Base-by-base conservation (phyloP, 2,888 invertebrate species). In the Eilema depressum region DNA sequence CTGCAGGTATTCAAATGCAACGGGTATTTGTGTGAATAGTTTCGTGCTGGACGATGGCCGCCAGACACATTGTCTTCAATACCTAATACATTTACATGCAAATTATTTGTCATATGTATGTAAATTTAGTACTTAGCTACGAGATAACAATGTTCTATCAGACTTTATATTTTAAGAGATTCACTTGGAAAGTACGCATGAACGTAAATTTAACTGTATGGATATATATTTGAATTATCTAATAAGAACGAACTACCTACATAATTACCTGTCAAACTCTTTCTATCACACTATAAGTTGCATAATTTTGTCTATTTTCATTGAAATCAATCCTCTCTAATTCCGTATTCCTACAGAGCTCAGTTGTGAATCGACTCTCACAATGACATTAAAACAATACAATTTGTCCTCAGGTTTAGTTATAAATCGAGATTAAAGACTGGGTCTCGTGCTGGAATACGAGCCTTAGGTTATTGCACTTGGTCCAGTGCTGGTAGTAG, bases 21-120 rank as follows among this genome's bases (percentile, higher is more conserved):
- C n/a, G 53, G n/a, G 0, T 20, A 20, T 47, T 17, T 47, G 20
- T n/a, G 75, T 71, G 71, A 67, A 11, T 17, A 26, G 53, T 26
- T 37, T 26, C 59, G 28, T 28, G n/a, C 23, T 14, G 33, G 63
- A 11, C 65, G 63, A 11, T 67, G 63, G 63, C 60, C 70, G 63
- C 68, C 69, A 82, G 80, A 74, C 78, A 75, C 76, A 76, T 79
- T 77, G 77, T 80, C 80, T 82, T n/a, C 72, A 77, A 74, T 76
- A 20, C 74, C 68, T 59, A 37, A 25, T 30, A 76, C 71, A 82
- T 82, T 73, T 82, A 74, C 73, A 83, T 82, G 84, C 65, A 70
- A 83, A 83, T 17, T 11, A 25, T 83, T 41, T 37, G 60, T 80
- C 83, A 80, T 82, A 70, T 73, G 79, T 81, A 82, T 80, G 80